Conservation (phyloP, 2,888 invertebrate genomes). For the Cacoxenus indagator region DNA sequence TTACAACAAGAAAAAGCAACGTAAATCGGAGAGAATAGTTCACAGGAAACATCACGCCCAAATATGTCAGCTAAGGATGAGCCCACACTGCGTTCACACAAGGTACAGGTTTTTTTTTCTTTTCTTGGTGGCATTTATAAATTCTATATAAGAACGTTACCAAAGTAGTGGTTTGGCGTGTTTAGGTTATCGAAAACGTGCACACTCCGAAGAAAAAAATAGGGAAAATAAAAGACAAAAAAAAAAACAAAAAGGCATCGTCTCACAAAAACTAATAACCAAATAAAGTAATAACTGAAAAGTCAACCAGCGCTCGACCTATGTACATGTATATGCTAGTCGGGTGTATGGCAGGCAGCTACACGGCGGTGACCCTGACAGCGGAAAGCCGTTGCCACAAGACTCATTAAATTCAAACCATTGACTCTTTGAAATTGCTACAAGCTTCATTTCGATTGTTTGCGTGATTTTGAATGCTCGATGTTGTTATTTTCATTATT, state of each 20-base stretch:
- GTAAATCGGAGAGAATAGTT: no score
- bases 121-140: conserved; percentile 41
- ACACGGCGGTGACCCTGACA: conserved; percentile 27
- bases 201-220: background rate
- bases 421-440: conserved; percentile 63
- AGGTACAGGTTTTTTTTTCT: no score
- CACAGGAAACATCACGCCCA: no score
- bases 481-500: conserved; percentile 19
- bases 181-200: background rate
- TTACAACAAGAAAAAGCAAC: no score
- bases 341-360: no score
- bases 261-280: conserved; percentile 50
- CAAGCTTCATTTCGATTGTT: conserved; percentile 54
- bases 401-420: conserved; percentile 65
- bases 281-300: conserved; percentile 30
- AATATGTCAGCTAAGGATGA: no score
- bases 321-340: no score
- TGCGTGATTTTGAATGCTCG: conserved; percentile 17
- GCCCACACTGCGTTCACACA: no score
- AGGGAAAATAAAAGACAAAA: conserved; percentile 6
- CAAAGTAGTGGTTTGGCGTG: background rate
- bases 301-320: background rate
- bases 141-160: background rate
- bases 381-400: conserved; percentile 31
- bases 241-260: conserved; percentile 4